phyloP scores from a whole-genome alignment of 1,140 invertebrate species.

The Mercenaria mercenaria region DNA sequence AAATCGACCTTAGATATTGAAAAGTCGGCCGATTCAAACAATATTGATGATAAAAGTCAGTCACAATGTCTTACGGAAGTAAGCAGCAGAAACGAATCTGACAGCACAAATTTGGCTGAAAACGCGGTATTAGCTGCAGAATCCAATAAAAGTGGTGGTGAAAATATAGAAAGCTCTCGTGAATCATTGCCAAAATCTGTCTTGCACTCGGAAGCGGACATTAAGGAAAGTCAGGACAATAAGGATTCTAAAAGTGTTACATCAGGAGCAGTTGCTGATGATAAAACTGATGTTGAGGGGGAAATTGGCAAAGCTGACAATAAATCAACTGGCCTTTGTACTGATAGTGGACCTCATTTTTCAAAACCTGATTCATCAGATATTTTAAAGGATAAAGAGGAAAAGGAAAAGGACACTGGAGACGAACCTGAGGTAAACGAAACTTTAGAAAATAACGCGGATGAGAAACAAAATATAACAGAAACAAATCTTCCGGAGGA shows the following conservation, averaged over 20 bases:
- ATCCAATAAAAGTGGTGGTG: background rate
- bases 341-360: conserved; percentile 1
- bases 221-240: background rate
- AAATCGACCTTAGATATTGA: conserved; percentile 31
- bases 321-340: background rate
- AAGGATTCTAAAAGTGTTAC: background rate
- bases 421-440: background rate
- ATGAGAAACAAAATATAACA: background rate
- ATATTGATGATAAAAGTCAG: background rate
- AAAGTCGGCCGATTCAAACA: background rate
- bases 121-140: no score
- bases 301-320: background rate
- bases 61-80: background rate
- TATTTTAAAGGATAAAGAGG: background rate
- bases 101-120: background rate
- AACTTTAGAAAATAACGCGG: background rate
- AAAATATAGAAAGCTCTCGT: background rate
- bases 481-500: background rate
- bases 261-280: background rate
- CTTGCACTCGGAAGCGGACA: background rate
- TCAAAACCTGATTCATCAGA: background rate
- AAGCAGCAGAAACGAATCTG: background rate
- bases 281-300: background rate
- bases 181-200: background rate
- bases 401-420: background rate